phyloP scores from a whole-genome alignment of 1,140 invertebrate genomes.

The Tetramorium alpestre region DNA sequence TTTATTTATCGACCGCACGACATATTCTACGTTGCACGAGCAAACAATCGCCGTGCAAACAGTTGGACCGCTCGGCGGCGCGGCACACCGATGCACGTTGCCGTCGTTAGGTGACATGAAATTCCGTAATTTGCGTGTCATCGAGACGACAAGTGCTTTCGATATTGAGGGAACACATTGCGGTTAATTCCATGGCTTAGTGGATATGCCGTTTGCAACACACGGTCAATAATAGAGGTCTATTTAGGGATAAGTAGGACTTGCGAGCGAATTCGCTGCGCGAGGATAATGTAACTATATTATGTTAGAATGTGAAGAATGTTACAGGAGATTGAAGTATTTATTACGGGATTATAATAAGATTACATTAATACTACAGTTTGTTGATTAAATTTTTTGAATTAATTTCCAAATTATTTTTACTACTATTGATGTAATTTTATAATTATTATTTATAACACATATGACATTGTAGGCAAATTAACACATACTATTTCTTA shows the following conservation, averaged over 20 bases:
- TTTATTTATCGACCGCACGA: slow-evolving; percentile 74
- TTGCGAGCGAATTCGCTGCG: neutral
- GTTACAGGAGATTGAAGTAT: neutral
- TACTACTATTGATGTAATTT: neutral
- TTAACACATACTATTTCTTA: neutral
- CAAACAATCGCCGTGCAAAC: slow-evolving; percentile 73
- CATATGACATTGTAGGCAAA: neutral
- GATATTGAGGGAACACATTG: slow-evolving; percentile 35
- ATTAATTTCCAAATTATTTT: neutral
- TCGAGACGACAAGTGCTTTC: slow-evolving; percentile 33
- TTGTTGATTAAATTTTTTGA: neutral
- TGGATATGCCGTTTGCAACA: slow-evolving; percentile 17
- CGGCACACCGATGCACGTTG: slow-evolving; percentile 28
- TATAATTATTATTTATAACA: neutral
- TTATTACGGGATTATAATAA: neutral
- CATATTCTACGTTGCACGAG: slow-evolving; percentile 66
- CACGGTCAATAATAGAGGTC: slow-evolving; percentile 19
- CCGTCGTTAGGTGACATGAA: slow-evolving; percentile 47
- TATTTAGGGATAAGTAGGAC: slow-evolving; percentile 15
- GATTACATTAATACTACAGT: neutral
- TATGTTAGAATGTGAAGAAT: neutral
- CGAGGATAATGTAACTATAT: neutral
- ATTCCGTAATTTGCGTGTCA: slow-evolving; percentile 58
- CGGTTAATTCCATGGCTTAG: slow-evolving; percentile 30
- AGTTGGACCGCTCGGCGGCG: slow-evolving; percentile 28